Evolutionary conservation across 2,113 vertebrate species (phyloP).

Genomic region (Stegastes partitus): DNA sequence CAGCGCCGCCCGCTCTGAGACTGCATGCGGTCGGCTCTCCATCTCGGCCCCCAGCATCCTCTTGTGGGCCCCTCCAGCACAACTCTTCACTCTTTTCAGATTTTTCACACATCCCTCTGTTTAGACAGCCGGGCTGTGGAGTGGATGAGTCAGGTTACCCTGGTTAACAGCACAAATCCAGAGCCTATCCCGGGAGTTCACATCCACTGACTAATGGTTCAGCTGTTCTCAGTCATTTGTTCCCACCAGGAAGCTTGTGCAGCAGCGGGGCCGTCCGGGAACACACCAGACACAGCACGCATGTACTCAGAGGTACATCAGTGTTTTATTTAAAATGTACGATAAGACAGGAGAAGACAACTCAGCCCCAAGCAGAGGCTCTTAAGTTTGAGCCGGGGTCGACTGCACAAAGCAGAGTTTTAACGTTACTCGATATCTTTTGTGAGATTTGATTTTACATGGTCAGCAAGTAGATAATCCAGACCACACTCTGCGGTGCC

Average conservation of each 20-base stretch:
- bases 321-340: neutral
- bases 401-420: conserved; percentile 11
- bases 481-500: conserved; percentile 56
- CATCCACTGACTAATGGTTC: conserved; percentile 59
- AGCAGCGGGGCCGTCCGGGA: neutral
- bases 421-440: conserved; percentile 45
- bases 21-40: neutral
- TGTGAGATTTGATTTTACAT: conserved; percentile 55
- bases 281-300: neutral
- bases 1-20: conserved; percentile 8
- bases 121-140: conserved; percentile 57
- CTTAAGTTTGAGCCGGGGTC: conserved; percentile 14
- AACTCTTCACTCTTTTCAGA: conserved; percentile 3
- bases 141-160: conserved; percentile 63
- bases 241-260: conserved; percentile 33
- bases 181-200: conserved; percentile 28
- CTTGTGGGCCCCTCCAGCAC: neutral
- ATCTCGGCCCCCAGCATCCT: conserved; percentile 5
- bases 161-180: conserved; percentile 37
- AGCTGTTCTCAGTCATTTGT: conserved; percentile 52
- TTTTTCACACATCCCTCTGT: conserved; percentile 37
- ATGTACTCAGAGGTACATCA: neutral
- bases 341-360: too few species aligned
- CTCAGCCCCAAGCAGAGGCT: neutral
- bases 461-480: conserved; percentile 66